Evolutionary conservation across 2,797 vertebrate species (phyloP).

Genomic region (Melanotaenia nigrans): DNA sequence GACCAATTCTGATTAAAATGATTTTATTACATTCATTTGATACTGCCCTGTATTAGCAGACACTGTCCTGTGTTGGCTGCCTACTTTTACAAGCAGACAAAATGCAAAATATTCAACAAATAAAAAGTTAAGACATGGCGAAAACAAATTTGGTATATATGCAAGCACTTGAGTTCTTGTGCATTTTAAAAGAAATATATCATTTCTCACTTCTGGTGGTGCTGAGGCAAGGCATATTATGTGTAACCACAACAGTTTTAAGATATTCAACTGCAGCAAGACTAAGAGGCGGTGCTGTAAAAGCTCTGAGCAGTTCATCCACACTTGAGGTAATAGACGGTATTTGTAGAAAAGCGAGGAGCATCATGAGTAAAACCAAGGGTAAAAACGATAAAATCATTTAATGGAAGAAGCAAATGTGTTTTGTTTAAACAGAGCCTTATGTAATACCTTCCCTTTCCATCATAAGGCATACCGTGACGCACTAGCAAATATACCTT

Average conservation of each 20-base stretch:
- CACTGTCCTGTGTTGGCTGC: background rate
- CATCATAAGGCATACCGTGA: conserved; percentile 11
- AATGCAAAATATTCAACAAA: background rate
- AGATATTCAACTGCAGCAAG: conserved; percentile 9
- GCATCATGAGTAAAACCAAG: background rate
- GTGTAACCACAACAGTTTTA: background rate
- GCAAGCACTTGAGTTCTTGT: background rate
- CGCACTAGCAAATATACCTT: conserved; percentile 6
- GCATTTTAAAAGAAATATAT: background rate
- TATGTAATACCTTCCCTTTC: conserved; percentile 31
- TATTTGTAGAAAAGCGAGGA: background rate
- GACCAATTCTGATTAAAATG: background rate
- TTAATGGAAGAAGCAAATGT: background rate
- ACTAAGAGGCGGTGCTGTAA: conserved; percentile 12
- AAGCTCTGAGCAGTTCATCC: background rate
- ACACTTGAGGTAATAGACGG: background rate
- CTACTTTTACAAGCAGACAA: background rate
- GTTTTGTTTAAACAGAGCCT: conserved; percentile 13
- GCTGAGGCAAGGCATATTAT: background rate
- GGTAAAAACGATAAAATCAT: background rate
- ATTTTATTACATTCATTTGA: too few relatives aligned
- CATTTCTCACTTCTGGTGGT: background rate
- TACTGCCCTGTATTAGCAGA: too few relatives aligned
- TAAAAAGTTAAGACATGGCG: background rate
- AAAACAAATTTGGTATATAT: background rate